Percentiles rank a stretch among this genome's conserved stretches.
Conservation (phyloP, 2,888 invertebrate species). For the Creontiades dilutus region DNA sequence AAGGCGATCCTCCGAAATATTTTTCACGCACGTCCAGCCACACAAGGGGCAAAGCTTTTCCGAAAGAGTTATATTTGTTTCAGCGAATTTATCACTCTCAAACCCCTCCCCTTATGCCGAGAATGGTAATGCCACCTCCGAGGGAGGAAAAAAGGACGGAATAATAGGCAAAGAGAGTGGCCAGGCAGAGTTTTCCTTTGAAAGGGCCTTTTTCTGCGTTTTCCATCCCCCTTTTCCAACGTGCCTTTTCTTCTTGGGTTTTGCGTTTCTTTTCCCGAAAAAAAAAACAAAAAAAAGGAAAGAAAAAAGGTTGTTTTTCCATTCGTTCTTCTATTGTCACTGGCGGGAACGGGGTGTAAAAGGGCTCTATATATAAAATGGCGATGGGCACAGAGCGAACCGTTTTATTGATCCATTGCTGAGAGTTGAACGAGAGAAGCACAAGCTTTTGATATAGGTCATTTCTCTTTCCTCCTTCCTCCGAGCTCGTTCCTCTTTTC, state of each 20-base stretch:
- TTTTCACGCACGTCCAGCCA: background rate
- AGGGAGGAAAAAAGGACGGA: background rate
- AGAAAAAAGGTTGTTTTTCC: constrained; percentile 54
- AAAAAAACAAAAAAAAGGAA: background rate
- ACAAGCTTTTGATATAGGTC: constrained; percentile 68
- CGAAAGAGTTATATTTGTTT: background rate
- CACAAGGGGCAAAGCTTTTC: background rate
- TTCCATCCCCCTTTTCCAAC: background rate
- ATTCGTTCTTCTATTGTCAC: constrained; percentile 60
- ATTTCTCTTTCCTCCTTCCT: constrained; percentile 60
- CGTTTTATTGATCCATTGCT: constrained; percentile 72
- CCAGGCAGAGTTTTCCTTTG: constrained; percentile 16
- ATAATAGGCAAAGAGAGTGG: background rate
- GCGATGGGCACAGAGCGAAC: constrained; percentile 56
- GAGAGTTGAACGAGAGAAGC: constrained; percentile 68
- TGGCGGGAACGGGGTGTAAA: constrained; percentile 57
- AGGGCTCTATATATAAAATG: constrained; percentile 65
- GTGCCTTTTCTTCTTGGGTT: constrained; percentile 14
- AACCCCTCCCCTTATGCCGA: background rate
- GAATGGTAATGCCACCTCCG: background rate
- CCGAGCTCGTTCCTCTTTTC: background rate
- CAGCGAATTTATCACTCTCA: background rate
- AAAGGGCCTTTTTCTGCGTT: background rate
- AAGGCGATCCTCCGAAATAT: background rate
- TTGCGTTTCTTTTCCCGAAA: background rate